Evolutionary conservation across 1,140 invertebrate genomes (phyloP).

Genomic region (Saccostrea glomerata): DNA sequence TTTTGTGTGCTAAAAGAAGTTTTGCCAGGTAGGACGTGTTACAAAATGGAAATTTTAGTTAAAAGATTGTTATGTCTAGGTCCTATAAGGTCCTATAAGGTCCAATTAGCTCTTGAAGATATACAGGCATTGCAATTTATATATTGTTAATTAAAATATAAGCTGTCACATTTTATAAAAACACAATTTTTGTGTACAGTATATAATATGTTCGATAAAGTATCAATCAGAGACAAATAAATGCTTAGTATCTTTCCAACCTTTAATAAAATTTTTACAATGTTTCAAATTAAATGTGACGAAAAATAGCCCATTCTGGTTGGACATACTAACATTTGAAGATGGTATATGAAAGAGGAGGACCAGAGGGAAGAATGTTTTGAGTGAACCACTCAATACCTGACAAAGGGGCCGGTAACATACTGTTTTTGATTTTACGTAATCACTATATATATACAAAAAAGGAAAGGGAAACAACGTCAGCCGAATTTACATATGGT

Average conservation of each 20-base stretch:
- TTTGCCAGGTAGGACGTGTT: background rate
- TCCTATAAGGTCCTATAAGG: background rate
- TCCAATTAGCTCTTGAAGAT: background rate
- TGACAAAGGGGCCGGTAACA: no score
- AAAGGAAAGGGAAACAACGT: no score
- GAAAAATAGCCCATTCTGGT: background rate
- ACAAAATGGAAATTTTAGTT: background rate
- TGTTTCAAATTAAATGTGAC: background rate
- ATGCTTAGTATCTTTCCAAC: background rate
- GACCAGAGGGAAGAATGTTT: background rate
- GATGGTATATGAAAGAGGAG: constrained; percentile 1
- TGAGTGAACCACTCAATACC: background rate
- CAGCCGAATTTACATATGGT: no score
- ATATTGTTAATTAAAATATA: background rate
- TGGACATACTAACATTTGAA: background rate
- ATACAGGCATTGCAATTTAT: background rate
- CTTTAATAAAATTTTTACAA: background rate
- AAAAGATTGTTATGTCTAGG: background rate
- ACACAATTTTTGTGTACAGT: background rate
- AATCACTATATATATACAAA: no score
- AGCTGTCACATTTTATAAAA: background rate
- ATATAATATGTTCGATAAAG: background rate
- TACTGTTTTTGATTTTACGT: no score
- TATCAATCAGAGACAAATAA: background rate
- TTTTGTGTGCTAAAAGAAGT: background rate